These are phyloP conservation scores for Carassius auratus DNA, from an alignment of 2,113 vertebrate species.

Conservation along the genomic window DNA sequence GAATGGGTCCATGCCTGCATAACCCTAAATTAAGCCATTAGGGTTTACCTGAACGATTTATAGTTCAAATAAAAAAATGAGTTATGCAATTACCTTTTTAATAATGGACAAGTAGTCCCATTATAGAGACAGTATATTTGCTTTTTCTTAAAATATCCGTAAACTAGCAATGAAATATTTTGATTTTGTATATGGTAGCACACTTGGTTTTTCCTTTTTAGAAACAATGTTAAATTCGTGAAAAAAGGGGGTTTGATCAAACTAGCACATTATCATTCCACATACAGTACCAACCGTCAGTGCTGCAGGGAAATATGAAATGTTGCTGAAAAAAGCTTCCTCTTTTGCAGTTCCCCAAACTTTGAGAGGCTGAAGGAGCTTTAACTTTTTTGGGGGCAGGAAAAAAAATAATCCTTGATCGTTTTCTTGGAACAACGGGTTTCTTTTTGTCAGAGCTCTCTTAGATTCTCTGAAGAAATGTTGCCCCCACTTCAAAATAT, in stretches of 20 bases:
- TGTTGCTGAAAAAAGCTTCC: neutral
- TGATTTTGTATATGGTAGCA: neutral
- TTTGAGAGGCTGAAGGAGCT: neutral
- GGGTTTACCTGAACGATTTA: neutral
- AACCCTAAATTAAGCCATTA: neutral
- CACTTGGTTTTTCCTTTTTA: neutral
- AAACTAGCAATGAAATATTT: neutral
- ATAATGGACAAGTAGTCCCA: neutral
- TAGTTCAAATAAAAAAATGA: neutral
- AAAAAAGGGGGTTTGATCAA: neutral
- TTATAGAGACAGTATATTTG: neutral
- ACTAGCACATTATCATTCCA: constrained; percentile 5
- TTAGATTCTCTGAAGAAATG: constrained; percentile 11
- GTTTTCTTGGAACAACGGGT: neutral
- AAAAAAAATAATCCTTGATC: neutral
- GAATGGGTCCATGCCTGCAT: neutral
- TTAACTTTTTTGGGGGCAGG: neutral
- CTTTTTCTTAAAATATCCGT: neutral
- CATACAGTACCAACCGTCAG: neutral
- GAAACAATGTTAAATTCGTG: neutral
- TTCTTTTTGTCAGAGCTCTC: constrained; percentile 7
- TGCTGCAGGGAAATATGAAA: constrained; percentile 10
- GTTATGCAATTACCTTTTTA: neutral
- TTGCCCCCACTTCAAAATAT: constrained; percentile 7
- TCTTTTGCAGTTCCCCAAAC: constrained; percentile 5